Evolutionary conservation across 2,113 vertebrate genomes (phyloP).

Genomic region (Oxygymnocypris stewartii): DNA sequence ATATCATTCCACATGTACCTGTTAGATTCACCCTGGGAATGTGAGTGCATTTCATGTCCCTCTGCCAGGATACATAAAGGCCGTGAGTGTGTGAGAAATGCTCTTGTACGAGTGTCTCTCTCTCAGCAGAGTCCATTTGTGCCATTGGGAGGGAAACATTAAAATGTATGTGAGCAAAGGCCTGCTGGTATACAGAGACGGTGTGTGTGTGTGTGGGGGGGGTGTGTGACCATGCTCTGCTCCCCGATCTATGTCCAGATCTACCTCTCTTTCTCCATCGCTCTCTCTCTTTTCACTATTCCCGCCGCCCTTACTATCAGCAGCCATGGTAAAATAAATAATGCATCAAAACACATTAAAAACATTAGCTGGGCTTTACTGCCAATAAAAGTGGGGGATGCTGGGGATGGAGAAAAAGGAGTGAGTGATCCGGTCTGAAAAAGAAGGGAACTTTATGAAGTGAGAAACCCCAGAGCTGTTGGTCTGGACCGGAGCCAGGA

Average conservation of each 20-base stretch:
- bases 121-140: slow-evolving; percentile 65
- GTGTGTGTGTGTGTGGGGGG: not conserved
- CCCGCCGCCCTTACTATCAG: slow-evolving; percentile 66
- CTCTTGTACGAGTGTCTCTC: slow-evolving; percentile 47
- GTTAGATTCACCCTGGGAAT: not conserved
- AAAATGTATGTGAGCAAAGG: slow-evolving; percentile 69
- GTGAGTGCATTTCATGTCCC: no score
- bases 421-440: slow-evolving; percentile 35
- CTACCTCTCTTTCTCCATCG: slow-evolving; percentile 48
- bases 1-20: not conserved
- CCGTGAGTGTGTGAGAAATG: slow-evolving; percentile 14
- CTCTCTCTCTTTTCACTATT: slow-evolving; percentile 55
- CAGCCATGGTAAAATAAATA: slow-evolving; percentile 75
- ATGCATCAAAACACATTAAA: slow-evolving; percentile 78
- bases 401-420: slow-evolving; percentile 23
- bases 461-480: slow-evolving; percentile 34
- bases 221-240: slow-evolving; percentile 66
- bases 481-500: slow-evolving; percentile 9
- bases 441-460: slow-evolving; percentile 65
- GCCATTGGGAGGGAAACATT: slow-evolving; percentile 67
- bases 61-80: not conserved
- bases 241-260: slow-evolving; percentile 72
- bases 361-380: slow-evolving; percentile 74
- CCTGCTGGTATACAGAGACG: slow-evolving; percentile 49
- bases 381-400: slow-evolving; percentile 62